phyloP scores from a whole-genome alignment of 2,888 invertebrate genomes.

The Noctua pronuba region DNA sequence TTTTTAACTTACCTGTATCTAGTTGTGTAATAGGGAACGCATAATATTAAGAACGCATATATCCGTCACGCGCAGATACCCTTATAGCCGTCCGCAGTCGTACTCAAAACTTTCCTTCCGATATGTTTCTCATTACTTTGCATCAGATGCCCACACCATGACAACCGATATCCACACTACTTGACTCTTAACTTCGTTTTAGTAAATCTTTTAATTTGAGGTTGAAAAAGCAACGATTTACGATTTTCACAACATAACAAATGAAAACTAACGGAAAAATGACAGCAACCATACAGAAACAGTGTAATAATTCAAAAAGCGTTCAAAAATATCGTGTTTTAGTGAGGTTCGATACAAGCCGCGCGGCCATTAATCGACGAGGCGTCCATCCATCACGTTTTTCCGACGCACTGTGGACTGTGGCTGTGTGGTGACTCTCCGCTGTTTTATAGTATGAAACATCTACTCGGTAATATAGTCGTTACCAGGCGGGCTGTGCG shows the following conservation, averaged over 20 bases:
- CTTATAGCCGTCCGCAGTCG: not conserved
- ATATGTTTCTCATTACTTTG: too few species aligned
- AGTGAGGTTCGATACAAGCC: conserved; percentile 24
- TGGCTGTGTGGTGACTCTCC: conserved; percentile 12
- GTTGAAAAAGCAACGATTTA: not conserved
- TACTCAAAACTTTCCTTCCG: not conserved
- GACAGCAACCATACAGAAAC: not conserved
- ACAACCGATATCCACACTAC: not conserved
- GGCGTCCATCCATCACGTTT: conserved; percentile 57
- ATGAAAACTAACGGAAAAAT: not conserved
- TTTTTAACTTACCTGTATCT: too few species aligned
- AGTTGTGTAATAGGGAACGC: too few species aligned
- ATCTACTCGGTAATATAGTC: conserved; percentile 9
- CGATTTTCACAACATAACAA: not conserved
- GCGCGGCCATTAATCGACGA: conserved; percentile 43
- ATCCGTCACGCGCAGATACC: too few species aligned
- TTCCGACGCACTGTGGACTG: conserved; percentile 25
- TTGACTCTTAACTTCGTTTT: not conserved
- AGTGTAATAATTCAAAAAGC: conserved; percentile 40
- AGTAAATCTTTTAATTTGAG: not conserved
- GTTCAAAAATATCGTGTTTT: conserved; percentile 35
- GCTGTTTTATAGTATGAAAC: conserved; percentile 39
- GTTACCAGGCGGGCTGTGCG: not conserved
- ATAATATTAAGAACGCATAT: too few species aligned
- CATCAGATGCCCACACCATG: not conserved